Conservation (phyloP, 2,113 vertebrate species). For the Carettochelys insculpta region DNA sequence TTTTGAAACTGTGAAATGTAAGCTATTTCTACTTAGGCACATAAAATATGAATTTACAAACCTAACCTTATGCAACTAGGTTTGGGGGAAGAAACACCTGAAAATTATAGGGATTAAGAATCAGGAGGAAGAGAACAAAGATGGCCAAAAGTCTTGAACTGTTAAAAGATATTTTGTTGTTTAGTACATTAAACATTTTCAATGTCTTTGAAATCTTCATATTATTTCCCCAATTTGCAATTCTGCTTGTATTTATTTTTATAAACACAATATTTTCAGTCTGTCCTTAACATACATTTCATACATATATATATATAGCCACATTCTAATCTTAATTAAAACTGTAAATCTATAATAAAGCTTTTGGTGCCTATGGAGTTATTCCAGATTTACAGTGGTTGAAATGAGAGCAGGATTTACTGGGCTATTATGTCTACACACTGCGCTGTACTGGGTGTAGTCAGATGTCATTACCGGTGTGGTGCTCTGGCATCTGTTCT, state of each 20-base stretch:
- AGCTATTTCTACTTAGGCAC: neutral
- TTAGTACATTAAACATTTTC: neutral
- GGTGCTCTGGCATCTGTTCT: too few relatives aligned
- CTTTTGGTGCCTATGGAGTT: conserved; percentile 26
- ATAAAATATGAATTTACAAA: neutral
- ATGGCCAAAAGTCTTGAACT: neutral
- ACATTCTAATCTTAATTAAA: conserved; percentile 32
- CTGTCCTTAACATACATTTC: neutral
- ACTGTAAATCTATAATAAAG: neutral
- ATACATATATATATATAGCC: neutral
- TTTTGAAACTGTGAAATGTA: conserved; percentile 27
- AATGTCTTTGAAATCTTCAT: neutral
- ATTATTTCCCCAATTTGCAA: neutral
- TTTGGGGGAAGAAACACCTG: neutral
- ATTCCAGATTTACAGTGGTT: conserved; percentile 22
- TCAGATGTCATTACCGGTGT: too few relatives aligned
- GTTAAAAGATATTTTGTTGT: neutral
- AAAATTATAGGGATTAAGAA: neutral
- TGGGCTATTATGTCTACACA: neutral
- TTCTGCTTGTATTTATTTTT: neutral
- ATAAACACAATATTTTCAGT: neutral
- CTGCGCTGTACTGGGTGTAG: too few relatives aligned
- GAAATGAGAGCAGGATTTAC: conserved; percentile 45
- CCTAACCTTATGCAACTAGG: neutral
- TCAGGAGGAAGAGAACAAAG: neutral